A percentile compares a stretch with the other conserved stretches of the same genome.
These are phyloP conservation scores for Galerucella calmariensis DNA, from an alignment of 2,888 invertebrate species.

Conservation along the genomic window DNA sequence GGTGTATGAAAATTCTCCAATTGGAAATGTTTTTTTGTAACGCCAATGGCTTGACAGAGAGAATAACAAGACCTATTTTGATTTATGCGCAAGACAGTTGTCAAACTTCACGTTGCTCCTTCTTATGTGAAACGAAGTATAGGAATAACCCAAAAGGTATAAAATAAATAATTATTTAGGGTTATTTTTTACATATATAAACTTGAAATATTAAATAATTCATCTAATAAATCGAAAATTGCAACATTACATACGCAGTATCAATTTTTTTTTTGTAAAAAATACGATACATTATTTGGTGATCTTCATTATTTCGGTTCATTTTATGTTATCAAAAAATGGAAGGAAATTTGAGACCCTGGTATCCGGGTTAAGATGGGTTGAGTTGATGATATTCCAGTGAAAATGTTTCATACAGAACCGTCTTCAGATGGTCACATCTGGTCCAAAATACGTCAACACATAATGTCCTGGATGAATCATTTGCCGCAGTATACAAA, in stretches of 20 bases:
- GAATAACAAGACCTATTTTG: too few relatives aligned
- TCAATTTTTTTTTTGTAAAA: not conserved
- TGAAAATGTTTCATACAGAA: not conserved
- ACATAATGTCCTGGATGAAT: not conserved
- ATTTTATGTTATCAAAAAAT: conserved; percentile 1
- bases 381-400: not conserved
- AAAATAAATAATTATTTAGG: not conserved
- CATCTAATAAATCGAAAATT: not conserved
- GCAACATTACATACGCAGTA: not conserved
- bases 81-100: too few relatives aligned
- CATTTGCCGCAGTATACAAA: too few relatives aligned
- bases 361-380: not conserved
- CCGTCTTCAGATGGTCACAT: not conserved
- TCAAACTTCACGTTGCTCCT: too few relatives aligned
- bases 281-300: not conserved
- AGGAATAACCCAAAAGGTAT: too few relatives aligned
- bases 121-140: too few relatives aligned
- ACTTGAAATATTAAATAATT: not conserved
- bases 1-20: too few relatives aligned
- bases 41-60: too few relatives aligned
- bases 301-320: not conserved
- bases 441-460: not conserved
- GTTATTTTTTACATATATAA: not conserved
- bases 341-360: not conserved
- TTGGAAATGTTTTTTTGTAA: too few relatives aligned